Conservation (phyloP, 1,140 invertebrate genomes). For the Aphelenchoides besseyi region DNA sequence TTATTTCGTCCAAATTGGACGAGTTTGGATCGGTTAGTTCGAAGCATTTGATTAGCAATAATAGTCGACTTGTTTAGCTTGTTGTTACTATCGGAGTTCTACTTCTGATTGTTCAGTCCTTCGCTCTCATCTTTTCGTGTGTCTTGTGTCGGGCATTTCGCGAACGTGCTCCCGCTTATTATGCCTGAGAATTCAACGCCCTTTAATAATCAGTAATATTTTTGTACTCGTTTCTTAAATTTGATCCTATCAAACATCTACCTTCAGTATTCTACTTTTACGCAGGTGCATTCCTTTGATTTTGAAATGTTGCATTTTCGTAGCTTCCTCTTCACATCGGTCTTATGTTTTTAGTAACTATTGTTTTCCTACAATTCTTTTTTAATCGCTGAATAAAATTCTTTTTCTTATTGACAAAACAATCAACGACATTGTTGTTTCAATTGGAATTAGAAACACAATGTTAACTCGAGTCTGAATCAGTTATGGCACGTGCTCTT, state of each 20-base stretch:
- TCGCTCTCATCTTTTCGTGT: slow-evolving; percentile 58
- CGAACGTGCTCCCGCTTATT: slow-evolving; percentile 55
- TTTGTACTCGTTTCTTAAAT: neutral
- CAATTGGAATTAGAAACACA: too few relatives aligned
- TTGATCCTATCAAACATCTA: neutral
- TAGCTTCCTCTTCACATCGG: too few relatives aligned
- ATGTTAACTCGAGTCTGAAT: too few relatives aligned
- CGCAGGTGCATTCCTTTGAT: too few relatives aligned
- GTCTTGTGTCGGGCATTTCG: slow-evolving; percentile 53
- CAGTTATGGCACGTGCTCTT: too few relatives aligned
- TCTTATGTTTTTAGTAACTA: too few relatives aligned
- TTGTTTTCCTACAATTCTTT: too few relatives aligned
- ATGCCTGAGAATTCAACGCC: slow-evolving; percentile 37
- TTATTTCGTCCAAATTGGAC: slow-evolving; percentile 47
- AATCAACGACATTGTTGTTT: too few relatives aligned
- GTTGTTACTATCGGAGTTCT: slow-evolving; percentile 49
- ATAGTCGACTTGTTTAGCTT: neutral
- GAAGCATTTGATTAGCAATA: neutral
- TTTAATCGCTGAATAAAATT: too few relatives aligned
- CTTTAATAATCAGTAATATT: neutral
- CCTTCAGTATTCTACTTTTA: neutral
- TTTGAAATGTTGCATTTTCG: too few relatives aligned
- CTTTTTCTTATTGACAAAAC: too few relatives aligned
- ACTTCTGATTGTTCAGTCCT: slow-evolving; percentile 51
- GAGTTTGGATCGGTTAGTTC: slow-evolving; percentile 34